Conservation (phyloP, 2,797 vertebrate genomes). For the Myiotriccus ornatus region DNA sequence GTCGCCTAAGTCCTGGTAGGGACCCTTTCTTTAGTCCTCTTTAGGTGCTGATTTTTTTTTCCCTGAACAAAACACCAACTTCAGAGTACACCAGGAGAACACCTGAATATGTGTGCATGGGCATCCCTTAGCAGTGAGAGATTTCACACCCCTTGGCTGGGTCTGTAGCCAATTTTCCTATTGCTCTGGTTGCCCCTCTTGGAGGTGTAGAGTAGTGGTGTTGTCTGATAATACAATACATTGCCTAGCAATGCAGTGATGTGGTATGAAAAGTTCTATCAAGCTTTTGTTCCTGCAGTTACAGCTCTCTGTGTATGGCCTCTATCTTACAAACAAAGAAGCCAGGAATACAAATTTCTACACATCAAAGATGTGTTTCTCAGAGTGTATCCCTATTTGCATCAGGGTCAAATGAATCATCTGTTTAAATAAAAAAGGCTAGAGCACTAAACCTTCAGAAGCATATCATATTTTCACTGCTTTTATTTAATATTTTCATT, state of each 20-base stretch:
- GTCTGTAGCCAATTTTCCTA: background rate
- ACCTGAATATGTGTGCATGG: background rate
- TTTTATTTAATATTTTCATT: conserved; percentile 8
- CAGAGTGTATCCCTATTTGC: background rate
- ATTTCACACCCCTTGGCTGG: background rate
- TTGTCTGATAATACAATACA: background rate
- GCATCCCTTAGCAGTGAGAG: background rate
- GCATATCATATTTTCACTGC: background rate
- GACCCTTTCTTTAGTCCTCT: background rate
- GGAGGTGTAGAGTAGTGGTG: background rate
- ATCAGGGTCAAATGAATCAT: background rate
- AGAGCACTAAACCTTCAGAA: background rate
- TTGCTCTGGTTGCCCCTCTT: background rate
- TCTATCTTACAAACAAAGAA: background rate
- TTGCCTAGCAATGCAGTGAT: background rate
- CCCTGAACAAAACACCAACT: background rate
- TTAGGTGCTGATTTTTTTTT: background rate
- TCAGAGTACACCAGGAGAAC: background rate
- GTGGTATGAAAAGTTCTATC: background rate
- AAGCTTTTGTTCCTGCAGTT: background rate
- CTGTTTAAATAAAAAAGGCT: background rate
- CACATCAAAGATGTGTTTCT: background rate
- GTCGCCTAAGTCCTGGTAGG: background rate
- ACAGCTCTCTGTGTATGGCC: background rate
- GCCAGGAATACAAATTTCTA: background rate